These are phyloP conservation scores for Bombus waltoni DNA, from an alignment of 1,140 invertebrate species.

Conservation along the genomic window DNA sequence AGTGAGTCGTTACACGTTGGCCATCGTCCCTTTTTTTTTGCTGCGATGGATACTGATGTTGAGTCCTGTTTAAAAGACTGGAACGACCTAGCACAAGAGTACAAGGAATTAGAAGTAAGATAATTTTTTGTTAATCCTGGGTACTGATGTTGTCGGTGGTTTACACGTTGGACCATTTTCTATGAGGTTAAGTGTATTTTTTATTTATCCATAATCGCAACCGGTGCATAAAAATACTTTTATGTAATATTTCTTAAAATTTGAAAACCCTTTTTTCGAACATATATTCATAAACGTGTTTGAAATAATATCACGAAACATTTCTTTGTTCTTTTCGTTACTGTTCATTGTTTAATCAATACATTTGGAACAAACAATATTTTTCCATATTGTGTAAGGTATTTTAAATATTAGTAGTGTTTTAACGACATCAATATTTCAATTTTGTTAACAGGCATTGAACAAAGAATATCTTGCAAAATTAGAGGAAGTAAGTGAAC, in stretches of 20 bases:
- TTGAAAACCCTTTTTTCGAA: background rate
- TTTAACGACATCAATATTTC: background rate
- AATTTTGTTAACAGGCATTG: slow-evolving; percentile 82
- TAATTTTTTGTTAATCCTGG: slow-evolving; percentile 17
- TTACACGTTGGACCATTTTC: background rate
- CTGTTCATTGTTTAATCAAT: background rate
- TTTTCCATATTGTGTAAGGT: background rate
- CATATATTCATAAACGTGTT: background rate
- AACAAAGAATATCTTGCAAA: slow-evolving; percentile 93
- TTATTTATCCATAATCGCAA: slow-evolving; percentile 25
- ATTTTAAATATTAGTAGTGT: background rate
- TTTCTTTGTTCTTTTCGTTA: background rate
- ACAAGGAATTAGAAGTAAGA: slow-evolving; percentile 88
- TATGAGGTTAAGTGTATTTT: slow-evolving; percentile 39
- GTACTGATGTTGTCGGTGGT: slow-evolving; percentile 12
- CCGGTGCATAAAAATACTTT: background rate
- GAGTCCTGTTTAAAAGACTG: slow-evolving; percentile 89
- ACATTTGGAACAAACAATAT: background rate
- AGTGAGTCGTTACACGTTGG: background rate
- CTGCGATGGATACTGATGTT: slow-evolving; percentile 82
- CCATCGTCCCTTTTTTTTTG: background rate
- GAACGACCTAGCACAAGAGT: slow-evolving; percentile 90
- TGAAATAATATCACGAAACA: background rate
- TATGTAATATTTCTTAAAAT: background rate
- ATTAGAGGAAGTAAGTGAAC: slow-evolving; percentile 90